Base-by-base conservation (phyloP, 2,797 vertebrate species). In the Channa striata region DNA sequence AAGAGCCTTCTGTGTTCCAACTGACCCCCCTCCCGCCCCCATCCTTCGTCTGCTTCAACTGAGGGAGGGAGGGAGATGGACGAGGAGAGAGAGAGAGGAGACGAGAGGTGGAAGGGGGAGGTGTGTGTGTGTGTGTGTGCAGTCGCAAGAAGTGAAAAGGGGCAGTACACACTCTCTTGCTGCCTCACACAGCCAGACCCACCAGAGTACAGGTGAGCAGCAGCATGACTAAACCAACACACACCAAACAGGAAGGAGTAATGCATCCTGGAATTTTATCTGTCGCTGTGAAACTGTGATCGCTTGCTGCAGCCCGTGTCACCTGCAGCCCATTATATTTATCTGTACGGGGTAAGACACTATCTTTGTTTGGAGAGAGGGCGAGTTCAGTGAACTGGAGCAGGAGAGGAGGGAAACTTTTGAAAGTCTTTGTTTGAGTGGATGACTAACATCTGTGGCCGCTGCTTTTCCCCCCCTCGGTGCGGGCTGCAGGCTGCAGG, bases 1-100 rank as follows among this genome's bases (percentile, higher is more conserved):
- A 95, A 95, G 94, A 92, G 81, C 90, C 91, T 81, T 92, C 93
- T 95, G 93, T 95, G 92, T 90, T 94, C 92, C 93, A 93, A 82
- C 77, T 92, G 90, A 86, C 93, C 92, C 92, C 89, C 91, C 81
- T 77, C 81, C 82, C 86, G 58, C 69, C 81, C 85, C 84, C 69
- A 84, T 87, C 83, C 87, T 90, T 78, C 87, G 80, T 93, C 89
- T 93, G 90, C 82, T 62, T 87, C 83, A 72, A 60, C 48, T 68
- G 69, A 57, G 81, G 17, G 83, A 81, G 85, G 62, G 77, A 39
- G 63, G 37, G 67, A 16, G 61, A 51, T 48, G 39, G 63, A 72
- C 49, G 51, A 65, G 48, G 68, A 60, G 73, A 40, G 61, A 65
- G 71, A 58, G 68, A 58, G 70, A 46, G 54, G 78, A 75, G 78